Conservation (phyloP, 2,797 vertebrate genomes). For the Petrocephalus sullivani region DNA sequence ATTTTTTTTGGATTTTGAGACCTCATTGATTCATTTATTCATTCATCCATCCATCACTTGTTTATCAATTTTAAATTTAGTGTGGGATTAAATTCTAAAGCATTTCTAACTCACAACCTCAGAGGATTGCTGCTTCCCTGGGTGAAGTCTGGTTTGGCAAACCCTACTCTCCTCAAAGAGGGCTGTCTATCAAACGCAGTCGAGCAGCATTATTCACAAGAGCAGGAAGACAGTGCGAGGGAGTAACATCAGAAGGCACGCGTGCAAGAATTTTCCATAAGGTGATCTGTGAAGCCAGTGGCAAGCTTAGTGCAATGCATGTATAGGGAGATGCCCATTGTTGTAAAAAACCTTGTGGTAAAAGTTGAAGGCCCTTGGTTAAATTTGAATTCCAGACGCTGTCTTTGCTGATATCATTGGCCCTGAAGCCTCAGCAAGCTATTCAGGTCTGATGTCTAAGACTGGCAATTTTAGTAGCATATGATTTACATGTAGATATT, state of each 20-base stretch:
- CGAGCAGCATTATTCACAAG: background rate
- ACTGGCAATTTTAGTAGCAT: background rate
- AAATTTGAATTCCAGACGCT: background rate
- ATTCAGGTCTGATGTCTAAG: background rate
- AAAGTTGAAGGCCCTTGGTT: background rate
- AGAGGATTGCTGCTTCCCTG: background rate
- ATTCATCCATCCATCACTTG: conserved; percentile 5
- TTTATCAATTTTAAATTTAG: conserved; percentile 43
- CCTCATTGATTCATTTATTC: conserved; percentile 26
- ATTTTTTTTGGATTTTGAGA: conserved; percentile 60
- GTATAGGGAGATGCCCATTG: background rate
- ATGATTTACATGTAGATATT: background rate
- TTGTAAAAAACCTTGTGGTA: background rate
- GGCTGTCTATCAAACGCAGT: background rate
- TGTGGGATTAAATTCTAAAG: conserved; percentile 32
- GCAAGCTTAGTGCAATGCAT: background rate
- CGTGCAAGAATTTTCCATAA: background rate
- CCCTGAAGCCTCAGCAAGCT: background rate
- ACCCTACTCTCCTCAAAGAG: background rate
- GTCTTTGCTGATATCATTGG: too few species aligned
- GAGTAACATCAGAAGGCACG: background rate
- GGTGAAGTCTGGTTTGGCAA: background rate
- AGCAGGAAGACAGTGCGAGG: background rate
- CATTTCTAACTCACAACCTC: background rate
- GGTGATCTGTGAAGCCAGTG: background rate